Conservation (phyloP, 1,140 invertebrate genomes). For the Euwallacea similis region DNA sequence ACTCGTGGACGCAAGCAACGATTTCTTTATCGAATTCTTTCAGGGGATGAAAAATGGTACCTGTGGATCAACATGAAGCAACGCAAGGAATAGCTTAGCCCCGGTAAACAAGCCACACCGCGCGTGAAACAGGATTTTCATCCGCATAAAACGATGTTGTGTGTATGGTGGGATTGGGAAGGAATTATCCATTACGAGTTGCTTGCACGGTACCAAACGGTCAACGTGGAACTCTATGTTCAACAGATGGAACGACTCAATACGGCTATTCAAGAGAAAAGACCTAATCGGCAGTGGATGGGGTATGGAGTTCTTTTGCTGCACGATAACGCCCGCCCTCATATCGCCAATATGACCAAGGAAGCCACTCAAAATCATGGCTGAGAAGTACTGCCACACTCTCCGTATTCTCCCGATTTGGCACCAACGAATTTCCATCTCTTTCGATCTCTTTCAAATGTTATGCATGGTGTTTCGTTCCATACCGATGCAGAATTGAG, state of each 20-base stretch:
- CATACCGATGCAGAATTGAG: no score
- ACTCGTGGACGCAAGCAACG: no score
- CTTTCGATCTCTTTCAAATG: slow-evolving; percentile 1
- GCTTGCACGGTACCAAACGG: no score
- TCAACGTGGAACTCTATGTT: slow-evolving; percentile 1
- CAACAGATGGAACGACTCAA: slow-evolving; percentile 1
- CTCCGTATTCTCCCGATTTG: background rate
- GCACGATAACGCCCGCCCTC: background rate
- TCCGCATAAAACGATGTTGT: no score
- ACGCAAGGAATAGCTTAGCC: no score
- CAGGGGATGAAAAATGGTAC: no score
- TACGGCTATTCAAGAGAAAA: slow-evolving; percentile 1
- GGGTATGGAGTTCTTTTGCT: slow-evolving; percentile 1
- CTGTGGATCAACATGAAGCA: no score
- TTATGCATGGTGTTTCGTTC: background rate
- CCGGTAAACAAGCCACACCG: no score
- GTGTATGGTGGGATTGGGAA: no score
- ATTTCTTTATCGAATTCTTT: no score
- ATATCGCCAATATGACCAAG: slow-evolving; percentile 2
- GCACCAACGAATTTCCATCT: background rate
- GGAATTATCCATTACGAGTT: no score
- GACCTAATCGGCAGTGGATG: background rate
- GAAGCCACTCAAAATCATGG: background rate
- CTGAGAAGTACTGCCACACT: background rate
- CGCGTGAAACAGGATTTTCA: no score